A percentile compares a stretch with the other conserved stretches of the same genome.
These are phyloP conservation scores for Sebastes taczanowskii DNA, from an alignment of 2,797 vertebrate species.

Conservation along the genomic window DNA sequence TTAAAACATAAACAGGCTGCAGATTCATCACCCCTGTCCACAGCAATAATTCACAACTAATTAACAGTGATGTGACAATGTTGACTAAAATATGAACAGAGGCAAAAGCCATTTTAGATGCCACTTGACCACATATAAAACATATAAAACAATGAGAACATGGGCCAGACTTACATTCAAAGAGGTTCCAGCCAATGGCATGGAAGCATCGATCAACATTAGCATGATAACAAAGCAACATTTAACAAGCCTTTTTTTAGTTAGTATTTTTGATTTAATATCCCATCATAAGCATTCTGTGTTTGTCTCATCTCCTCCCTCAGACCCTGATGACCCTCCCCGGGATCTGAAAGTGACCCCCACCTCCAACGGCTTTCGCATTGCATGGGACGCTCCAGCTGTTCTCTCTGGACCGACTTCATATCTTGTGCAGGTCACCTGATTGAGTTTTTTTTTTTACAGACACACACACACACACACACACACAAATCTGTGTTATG, in stretches of 20 bases:
- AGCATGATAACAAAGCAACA: neutral
- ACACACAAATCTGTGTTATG: neutral
- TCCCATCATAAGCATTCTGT: neutral
- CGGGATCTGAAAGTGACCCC: constrained; percentile 82
- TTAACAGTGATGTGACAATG: neutral
- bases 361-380: constrained; percentile 85
- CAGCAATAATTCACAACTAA: neutral
- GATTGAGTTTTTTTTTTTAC: constrained; percentile 70
- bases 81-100: neutral
- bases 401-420: constrained; percentile 92
- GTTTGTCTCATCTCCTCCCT: neutral
- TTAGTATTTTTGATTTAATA: neutral
- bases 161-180: neutral
- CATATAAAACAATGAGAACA: neutral
- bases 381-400: constrained; percentile 88
- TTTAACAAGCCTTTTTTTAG: neutral
- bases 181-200: neutral
- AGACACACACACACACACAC: neutral
- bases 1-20: neutral
- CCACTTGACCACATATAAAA: neutral
- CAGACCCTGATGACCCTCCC: constrained; percentile 93
- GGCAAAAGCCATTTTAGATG: neutral
- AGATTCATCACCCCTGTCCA: neutral
- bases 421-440: constrained; percentile 89
- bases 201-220: neutral